A percentile compares a stretch with the other conserved stretches of the same genome.
Evolutionary conservation across 2,797 vertebrate genomes (phyloP).

Genomic region (Chelon auratus): DNA sequence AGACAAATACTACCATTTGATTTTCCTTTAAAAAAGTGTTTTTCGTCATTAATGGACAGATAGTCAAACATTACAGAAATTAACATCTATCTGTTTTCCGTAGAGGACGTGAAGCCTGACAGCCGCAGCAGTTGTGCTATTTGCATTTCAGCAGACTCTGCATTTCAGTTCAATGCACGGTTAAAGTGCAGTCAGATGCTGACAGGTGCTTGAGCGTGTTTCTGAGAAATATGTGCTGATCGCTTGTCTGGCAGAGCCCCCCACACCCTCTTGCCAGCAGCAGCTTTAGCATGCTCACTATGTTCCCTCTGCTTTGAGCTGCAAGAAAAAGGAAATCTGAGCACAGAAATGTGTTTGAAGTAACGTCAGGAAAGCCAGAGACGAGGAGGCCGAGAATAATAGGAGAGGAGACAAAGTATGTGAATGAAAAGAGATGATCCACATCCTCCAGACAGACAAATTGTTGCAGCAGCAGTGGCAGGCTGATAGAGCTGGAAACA

Average conservation of each 20-base stretch:
- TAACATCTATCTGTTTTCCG: neutral
- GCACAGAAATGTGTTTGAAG: constrained; percentile 45
- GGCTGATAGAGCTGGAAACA: constrained; percentile 35
- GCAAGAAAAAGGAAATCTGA: constrained; percentile 24
- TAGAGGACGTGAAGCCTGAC: no score
- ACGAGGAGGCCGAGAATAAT: constrained; percentile 33
- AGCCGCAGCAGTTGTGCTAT: no score
- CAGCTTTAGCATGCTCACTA: constrained; percentile 7
- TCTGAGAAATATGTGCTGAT: constrained; percentile 33
- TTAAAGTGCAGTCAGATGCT: constrained; percentile 42
- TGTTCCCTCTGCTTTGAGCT: constrained; percentile 30
- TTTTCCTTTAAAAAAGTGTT: neutral
- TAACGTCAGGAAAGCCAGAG: constrained; percentile 25
- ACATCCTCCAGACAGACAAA: constrained; percentile 53
- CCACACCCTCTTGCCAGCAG: neutral
- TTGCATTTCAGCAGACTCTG: constrained; percentile 17
- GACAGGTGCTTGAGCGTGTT: constrained; percentile 51
- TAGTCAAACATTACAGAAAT: constrained; percentile 26
- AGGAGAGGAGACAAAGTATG: constrained; percentile 37
- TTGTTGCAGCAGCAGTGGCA: constrained; percentile 36
- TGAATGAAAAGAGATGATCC: constrained; percentile 58
- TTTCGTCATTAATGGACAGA: neutral
- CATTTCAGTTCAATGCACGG: neutral
- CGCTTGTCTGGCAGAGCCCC: constrained; percentile 1
- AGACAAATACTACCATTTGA: constrained; percentile 4